Percentiles rank a stretch among this genome's conserved stretches.
Conservation (phyloP, 1,140 invertebrate genomes). For the Cyphomyrmex costatus region DNA sequence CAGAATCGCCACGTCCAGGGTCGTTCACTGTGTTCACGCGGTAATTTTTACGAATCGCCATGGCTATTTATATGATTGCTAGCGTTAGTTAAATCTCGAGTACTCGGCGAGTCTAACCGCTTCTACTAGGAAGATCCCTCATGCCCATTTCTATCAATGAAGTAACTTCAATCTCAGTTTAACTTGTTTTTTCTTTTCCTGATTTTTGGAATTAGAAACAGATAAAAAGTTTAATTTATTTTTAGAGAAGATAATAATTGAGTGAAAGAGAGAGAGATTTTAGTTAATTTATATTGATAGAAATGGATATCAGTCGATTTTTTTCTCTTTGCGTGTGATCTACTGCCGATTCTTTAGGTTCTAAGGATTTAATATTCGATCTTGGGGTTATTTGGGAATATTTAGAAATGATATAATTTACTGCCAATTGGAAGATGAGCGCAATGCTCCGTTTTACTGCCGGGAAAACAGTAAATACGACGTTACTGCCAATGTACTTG, state of each 20-base stretch:
- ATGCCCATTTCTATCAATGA: no score
- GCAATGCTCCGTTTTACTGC: slow-evolving; percentile 18
- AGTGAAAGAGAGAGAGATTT: no score
- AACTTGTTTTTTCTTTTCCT: no score
- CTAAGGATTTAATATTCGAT: neutral
- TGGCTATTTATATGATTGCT: slow-evolving; percentile 16
- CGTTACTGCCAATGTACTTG: slow-evolving; percentile 41
- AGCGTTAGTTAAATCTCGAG: neutral
- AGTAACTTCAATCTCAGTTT: no score
- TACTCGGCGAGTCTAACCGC: neutral
- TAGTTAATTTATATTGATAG: no score
- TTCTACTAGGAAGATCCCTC: neutral
- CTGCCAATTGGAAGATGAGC: slow-evolving; percentile 5
- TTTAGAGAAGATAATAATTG: no score
- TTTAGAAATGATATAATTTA: neutral
- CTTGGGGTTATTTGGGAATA: neutral
- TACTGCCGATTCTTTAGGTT: neutral
- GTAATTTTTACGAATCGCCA: slow-evolving; percentile 25
- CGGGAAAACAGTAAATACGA: neutral
- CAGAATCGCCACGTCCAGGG: neutral
- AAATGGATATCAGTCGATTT: neutral
- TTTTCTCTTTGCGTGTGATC: neutral
- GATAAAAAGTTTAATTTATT: no score
- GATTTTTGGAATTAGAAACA: no score
- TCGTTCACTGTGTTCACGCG: slow-evolving; percentile 35